Evolutionary conservation across 2,888 invertebrate species (phyloP).

Genomic region (Conus canariensis): DNA sequence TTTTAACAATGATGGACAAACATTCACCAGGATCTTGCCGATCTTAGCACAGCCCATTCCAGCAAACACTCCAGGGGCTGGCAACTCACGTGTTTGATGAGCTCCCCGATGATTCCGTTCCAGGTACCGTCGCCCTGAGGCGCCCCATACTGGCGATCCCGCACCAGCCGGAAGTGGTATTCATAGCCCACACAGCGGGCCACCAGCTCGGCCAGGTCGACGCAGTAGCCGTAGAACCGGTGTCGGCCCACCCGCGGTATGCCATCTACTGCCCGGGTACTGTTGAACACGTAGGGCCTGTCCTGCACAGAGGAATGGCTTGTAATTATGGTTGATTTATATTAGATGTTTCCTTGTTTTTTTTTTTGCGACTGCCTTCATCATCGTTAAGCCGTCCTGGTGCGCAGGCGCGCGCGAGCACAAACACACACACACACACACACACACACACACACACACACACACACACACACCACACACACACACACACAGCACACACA

Average conservation of each 20-base stretch:
- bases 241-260: conserved; percentile 47
- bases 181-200: conserved; percentile 89
- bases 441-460: too few species aligned
- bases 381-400: background rate
- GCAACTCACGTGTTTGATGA: conserved; percentile 65
- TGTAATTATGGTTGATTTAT: background rate
- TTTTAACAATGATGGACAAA: too few species aligned
- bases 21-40: too few species aligned
- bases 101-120: conserved; percentile 76
- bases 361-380: background rate
- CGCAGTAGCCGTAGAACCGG: conserved; percentile 87
- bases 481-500: too few species aligned
- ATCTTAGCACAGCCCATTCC: too few species aligned
- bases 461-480: too few species aligned
- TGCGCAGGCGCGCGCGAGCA: background rate
- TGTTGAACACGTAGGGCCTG: conserved; percentile 48
- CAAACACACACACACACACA: background rate
- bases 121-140: conserved; percentile 67
- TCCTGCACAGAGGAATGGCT: conserved; percentile 39
- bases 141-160: conserved; percentile 90
- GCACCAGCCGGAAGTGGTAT: conserved; percentile 91
- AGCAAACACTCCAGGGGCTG: too few species aligned
- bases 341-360: too few species aligned
- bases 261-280: conserved; percentile 37
- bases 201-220: conserved; percentile 92